phyloP scores from a whole-genome alignment of 2,113 vertebrate species.

The Philantomba maxwellii region DNA sequence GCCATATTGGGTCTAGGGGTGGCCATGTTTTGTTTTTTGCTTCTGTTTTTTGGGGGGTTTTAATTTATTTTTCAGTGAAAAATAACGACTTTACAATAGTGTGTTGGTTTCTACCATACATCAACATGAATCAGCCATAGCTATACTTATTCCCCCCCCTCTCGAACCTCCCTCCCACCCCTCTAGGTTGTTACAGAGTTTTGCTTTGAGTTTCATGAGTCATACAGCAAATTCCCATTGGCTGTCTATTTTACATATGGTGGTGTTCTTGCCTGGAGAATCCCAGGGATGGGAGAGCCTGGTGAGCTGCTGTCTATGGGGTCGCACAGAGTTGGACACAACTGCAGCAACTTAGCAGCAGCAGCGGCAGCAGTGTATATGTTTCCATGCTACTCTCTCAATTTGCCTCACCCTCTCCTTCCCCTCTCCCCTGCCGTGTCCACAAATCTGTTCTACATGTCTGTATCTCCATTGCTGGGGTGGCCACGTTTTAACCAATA shows the following conservation, averaged over 20 bases:
- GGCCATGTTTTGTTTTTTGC: neutral
- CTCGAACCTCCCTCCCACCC: neutral
- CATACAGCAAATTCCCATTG: neutral
- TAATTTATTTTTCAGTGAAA: neutral
- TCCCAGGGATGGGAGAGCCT: no score
- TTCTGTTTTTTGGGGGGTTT: neutral
- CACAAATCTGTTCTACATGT: neutral
- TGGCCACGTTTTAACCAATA: neutral
- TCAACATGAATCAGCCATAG: neutral
- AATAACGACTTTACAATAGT: neutral
- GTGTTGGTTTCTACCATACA: neutral
- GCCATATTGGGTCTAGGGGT: neutral
- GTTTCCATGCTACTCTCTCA: neutral
- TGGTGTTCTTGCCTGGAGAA: neutral
- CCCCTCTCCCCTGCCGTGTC: rapidly evolving
- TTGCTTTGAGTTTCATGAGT: neutral
- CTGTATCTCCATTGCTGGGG: neutral
- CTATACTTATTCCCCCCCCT: neutral
- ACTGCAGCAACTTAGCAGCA: no score
- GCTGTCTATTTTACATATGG: neutral
- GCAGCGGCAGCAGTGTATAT: neutral
- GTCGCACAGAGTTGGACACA: no score
- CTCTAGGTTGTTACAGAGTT: neutral
- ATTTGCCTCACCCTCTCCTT: neutral
- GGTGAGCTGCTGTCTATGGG: no score